phyloP scores from a whole-genome alignment of 2,888 invertebrate species.

The Miltochrista miniata region DNA sequence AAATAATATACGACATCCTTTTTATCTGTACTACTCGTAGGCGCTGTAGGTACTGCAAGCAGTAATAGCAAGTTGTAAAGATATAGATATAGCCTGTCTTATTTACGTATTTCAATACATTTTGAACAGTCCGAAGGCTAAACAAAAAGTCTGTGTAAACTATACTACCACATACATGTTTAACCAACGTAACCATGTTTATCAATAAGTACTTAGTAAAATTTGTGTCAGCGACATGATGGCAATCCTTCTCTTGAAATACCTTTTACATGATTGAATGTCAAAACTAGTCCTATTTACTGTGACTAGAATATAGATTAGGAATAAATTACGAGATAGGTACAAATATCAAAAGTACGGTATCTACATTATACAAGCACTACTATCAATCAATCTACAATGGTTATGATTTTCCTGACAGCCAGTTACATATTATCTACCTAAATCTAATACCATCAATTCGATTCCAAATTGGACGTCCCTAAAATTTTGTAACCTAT shows the following conservation, averaged over 20 bases:
- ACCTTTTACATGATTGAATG: constrained; percentile 28
- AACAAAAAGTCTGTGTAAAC: too few species aligned
- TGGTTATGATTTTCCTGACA: constrained; percentile 38
- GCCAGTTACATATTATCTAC: constrained; percentile 38
- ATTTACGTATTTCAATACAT: too few species aligned
- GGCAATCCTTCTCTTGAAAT: constrained; percentile 4
- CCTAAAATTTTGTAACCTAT: constrained; percentile 33
- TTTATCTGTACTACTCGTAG: too few species aligned
- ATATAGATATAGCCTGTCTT: too few species aligned
- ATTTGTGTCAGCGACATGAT: background rate
- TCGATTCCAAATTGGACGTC: constrained; percentile 28
- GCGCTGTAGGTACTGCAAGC: too few species aligned
- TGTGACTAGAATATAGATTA: constrained; percentile 79
- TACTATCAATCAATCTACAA: constrained; percentile 51
- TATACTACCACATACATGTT: background rate
- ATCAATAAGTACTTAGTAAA: background rate
- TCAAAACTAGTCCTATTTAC: constrained; percentile 74
- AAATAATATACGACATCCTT: too few species aligned
- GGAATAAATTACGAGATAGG: constrained; percentile 69
- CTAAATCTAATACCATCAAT: constrained; percentile 35
- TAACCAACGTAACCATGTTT: background rate
- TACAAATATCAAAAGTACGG: constrained; percentile 62
- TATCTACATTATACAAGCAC: constrained; percentile 61
- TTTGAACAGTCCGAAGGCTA: too few species aligned
- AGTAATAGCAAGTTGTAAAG: too few species aligned